Evolutionary conservation across 2,888 invertebrate genomes (phyloP), one percentile per base, ranked within the genome.

Genomic region (Tachina grossa): DNA sequence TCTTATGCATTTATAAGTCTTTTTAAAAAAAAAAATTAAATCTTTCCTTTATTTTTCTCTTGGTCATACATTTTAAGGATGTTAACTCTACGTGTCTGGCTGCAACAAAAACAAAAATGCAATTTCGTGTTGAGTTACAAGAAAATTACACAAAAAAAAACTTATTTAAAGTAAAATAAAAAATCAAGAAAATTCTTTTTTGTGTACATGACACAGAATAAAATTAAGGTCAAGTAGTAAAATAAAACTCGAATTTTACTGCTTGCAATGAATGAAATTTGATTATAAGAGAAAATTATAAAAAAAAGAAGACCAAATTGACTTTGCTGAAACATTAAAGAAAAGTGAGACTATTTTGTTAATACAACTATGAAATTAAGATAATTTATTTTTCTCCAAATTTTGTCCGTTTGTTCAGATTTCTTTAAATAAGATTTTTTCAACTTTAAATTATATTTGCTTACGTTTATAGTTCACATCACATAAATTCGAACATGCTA

Each of bases 1-100:
- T 55, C 31, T 83, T 83, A 47, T 79, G 57, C 14, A 77, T 57
- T 77, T 82, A 39, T 31, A 66, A 66, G 16, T 51, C 61, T 43
- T 82, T 71, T 31, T 19, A 66, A 55, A 31, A 31, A 39, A 66
- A 55, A 31, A 31, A 47, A 41, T 1, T 5, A 31, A 74, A 22
- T 39, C 49, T 49, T 39, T 39, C 19, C 3, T 14, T 47, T 31
- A 39, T 9, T 11, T 22, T 16, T 49, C 16, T 45, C 13, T 9
- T 55, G 11, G 49, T 61, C 49, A 61, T 74, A 14, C 39, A 14
- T 55, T 59, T 59, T 63, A 75, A 76, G 51, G 31, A 78, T 72
- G 71, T 72, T 72, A 75, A 65, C 66, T 72, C 66, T 57, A 78
- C 79, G 79, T 84, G 84, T 76, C 71, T 79, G 65, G 45, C 10